Conservation (phyloP, 2,797 vertebrate genomes). For the Microcaecilia unicolor region DNA sequence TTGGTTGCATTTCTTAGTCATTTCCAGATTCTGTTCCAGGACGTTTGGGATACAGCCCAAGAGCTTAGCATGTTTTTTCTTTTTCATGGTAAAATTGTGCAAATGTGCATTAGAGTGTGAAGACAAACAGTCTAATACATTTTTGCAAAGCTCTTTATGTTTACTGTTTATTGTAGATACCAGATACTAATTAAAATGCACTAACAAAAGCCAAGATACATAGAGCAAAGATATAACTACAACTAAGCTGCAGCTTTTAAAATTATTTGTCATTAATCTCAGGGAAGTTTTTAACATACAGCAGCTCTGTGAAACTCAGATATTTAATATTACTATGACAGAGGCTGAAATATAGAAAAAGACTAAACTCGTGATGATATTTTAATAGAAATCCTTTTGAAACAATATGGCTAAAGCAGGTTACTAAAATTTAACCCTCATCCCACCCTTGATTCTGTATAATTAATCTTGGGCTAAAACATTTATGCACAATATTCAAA, state of each 20-base stretch:
- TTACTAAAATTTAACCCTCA: too few species aligned
- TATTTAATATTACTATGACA: too few species aligned
- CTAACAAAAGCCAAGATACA: constrained; percentile 76
- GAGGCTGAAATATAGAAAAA: too few species aligned
- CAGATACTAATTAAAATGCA: constrained; percentile 78
- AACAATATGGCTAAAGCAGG: too few species aligned
- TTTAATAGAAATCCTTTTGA: too few species aligned
- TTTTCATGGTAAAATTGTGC: constrained; percentile 80
- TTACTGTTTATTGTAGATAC: constrained; percentile 81
- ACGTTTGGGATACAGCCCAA: constrained; percentile 76
- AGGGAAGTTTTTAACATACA: constrained; percentile 37
- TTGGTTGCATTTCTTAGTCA: constrained; percentile 68
- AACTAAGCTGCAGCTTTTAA: constrained; percentile 59
- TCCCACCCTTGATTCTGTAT: too few species aligned
- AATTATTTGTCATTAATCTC: constrained; percentile 67
- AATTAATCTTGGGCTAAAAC: too few species aligned
- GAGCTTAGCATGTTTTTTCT: constrained; percentile 79
- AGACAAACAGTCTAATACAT: constrained; percentile 80
- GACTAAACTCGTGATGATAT: too few species aligned
- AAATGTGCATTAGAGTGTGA: constrained; percentile 80
- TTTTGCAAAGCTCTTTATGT: constrained; percentile 80
- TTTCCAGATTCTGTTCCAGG: constrained; percentile 71
- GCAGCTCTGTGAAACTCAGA: constrained; percentile 38
- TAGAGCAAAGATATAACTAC: constrained; percentile 70
- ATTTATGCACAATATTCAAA: too few species aligned